A percentile compares a stretch with the other conserved stretches of the same genome.
Conservation (phyloP, 2,113 vertebrate species). For the Brachypodius melanocephalos region DNA sequence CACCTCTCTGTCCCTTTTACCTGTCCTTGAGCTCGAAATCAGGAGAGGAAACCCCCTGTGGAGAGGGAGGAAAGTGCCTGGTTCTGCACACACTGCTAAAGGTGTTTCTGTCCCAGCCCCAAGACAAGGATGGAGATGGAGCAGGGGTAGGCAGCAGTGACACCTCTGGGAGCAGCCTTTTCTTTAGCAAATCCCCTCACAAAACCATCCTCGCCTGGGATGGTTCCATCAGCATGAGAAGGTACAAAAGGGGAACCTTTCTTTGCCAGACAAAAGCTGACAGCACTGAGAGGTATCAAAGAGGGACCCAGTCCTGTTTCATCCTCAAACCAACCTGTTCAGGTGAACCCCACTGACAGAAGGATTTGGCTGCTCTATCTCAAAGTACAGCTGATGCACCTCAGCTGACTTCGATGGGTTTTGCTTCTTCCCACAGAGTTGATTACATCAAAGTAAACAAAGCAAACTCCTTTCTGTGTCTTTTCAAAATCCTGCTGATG, state of each 20-base stretch:
- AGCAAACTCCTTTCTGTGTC: neutral
- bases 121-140: neutral
- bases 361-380: neutral
- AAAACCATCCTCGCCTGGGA: neutral
- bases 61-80: neutral
- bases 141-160: neutral
- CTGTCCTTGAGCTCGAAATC: neutral
- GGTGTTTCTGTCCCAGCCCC: neutral
- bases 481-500: neutral
- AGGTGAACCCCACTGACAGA: neutral
- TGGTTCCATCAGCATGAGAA: fast-evolving
- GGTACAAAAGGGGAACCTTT: neutral
- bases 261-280: neutral
- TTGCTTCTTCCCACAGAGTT: neutral
- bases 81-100: neutral
- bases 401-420: neutral
- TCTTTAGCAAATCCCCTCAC: neutral
- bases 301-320: neutral
- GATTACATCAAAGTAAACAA: neutral
- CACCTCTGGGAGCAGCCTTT: neutral
- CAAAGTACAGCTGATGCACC: neutral
- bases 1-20: neutral
- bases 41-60: neutral
- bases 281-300: neutral
- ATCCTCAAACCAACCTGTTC: neutral